Conservation (phyloP, 2,113 vertebrate species). For the Mellivora capensis region DNA sequence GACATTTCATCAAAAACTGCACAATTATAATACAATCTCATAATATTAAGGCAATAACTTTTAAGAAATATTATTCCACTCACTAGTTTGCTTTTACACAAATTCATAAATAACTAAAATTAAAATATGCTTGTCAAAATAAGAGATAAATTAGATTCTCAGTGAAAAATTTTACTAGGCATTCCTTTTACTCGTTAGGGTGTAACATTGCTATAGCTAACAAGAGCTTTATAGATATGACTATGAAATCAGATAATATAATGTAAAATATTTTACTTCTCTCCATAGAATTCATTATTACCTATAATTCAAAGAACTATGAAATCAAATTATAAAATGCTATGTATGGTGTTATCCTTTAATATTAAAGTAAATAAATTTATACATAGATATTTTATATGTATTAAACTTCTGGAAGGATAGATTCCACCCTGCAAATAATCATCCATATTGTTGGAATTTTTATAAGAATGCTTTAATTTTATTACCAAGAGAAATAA, state of each 20-base stretch:
- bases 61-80: conserved; percentile 26
- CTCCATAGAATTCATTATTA: neutral
- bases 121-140: conserved; percentile 42
- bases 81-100: neutral
- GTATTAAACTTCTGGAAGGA: neutral
- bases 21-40: neutral
- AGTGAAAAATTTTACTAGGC: conserved; percentile 1
- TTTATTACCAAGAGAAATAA: conserved; percentile 23
- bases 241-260: neutral
- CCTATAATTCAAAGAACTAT: conserved; percentile 23
- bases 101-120: conserved; percentile 48
- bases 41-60: conserved; percentile 13
- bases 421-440: neutral
- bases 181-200: conserved; percentile 27
- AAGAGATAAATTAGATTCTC: neutral
- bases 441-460: neutral
- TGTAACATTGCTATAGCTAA: conserved; percentile 7
- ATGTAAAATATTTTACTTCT: conserved; percentile 1
- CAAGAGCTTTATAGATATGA: neutral
- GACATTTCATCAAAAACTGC: conserved; percentile 6
- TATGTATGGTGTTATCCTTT: neutral
- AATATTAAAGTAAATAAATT: conserved; percentile 26
- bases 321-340: conserved; percentile 1
- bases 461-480: neutral
- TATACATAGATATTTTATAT: neutral